These are phyloP conservation scores for Alouatta caraya DNA, from an alignment of 2,797 vertebrate genomes.

Conservation along the genomic window DNA sequence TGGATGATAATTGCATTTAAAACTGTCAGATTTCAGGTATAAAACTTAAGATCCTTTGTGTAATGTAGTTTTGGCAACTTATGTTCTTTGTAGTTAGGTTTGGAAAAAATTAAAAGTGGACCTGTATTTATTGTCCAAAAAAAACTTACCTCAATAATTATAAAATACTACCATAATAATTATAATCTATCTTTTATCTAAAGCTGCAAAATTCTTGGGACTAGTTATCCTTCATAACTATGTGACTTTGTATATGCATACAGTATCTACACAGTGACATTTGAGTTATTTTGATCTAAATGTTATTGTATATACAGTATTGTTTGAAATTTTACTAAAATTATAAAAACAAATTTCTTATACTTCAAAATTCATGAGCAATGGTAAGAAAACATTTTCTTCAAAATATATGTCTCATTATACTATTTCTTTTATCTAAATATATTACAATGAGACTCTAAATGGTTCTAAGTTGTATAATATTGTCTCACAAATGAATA, in stretches of 20 bases:
- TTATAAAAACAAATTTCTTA: neutral
- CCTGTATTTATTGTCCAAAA: neutral
- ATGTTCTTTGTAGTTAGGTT: neutral
- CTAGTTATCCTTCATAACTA: neutral
- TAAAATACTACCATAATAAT: neutral
- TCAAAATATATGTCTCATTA: neutral
- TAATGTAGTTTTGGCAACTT: neutral
- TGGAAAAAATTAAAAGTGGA: neutral
- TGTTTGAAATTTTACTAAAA: neutral
- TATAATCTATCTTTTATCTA: neutral
- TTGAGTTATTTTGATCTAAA: neutral
- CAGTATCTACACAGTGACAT: neutral
- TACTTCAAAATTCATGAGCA: neutral
- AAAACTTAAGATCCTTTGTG: neutral
- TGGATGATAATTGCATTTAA: neutral
- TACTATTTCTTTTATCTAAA: neutral
- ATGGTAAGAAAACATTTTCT: neutral
- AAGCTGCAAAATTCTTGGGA: neutral
- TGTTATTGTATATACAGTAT: neutral
- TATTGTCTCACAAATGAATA: neutral
- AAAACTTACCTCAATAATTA: neutral
- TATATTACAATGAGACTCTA: neutral
- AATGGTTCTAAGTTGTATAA: neutral
- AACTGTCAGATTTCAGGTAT: neutral
- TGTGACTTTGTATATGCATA: neutral